phyloP scores from a whole-genome alignment of 2,888 invertebrate genomes.

The Phyllotreta striolata region DNA sequence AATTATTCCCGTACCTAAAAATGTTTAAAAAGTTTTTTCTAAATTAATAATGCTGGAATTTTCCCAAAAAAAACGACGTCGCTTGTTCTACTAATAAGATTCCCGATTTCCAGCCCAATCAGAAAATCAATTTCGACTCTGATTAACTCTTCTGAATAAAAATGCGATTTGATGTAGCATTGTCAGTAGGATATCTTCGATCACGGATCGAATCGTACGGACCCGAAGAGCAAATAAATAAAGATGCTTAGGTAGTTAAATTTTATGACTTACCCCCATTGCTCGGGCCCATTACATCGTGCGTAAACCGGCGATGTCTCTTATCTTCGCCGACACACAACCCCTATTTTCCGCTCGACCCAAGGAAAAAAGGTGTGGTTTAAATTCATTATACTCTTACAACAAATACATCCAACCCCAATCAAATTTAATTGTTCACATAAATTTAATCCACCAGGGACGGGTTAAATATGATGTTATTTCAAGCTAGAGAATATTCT shows the following conservation, averaged over 20 bases:
- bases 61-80: too few species aligned
- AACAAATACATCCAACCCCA: slow-evolving; percentile 35
- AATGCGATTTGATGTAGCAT: slow-evolving; percentile 11
- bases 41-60: too few species aligned
- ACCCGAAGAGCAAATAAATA: slow-evolving; percentile 38
- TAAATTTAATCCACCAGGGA: slow-evolving; percentile 33
- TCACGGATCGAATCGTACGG: slow-evolving; percentile 32
- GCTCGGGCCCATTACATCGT: slow-evolving; percentile 49
- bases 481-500: not conserved
- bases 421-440: slow-evolving; percentile 41
- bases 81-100: slow-evolving; percentile 11
- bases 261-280: slow-evolving; percentile 49
- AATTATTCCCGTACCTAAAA: slow-evolving; percentile 2
- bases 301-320: slow-evolving; percentile 52
- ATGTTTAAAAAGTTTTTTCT: not conserved
- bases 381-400: slow-evolving; percentile 38
- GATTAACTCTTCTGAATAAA: slow-evolving; percentile 16
- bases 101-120: not conserved
- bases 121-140: slow-evolving; percentile 8
- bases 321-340: slow-evolving; percentile 45
- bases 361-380: slow-evolving; percentile 42
- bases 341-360: slow-evolving; percentile 46
- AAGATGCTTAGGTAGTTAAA: slow-evolving; percentile 48
- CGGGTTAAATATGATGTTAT: slow-evolving; percentile 25
- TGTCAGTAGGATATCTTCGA: slow-evolving; percentile 31